A percentile compares a stretch with the other conserved stretches of the same genome.
phyloP scores from a whole-genome alignment of 2,888 invertebrate species.

The Andrena marginata region DNA sequence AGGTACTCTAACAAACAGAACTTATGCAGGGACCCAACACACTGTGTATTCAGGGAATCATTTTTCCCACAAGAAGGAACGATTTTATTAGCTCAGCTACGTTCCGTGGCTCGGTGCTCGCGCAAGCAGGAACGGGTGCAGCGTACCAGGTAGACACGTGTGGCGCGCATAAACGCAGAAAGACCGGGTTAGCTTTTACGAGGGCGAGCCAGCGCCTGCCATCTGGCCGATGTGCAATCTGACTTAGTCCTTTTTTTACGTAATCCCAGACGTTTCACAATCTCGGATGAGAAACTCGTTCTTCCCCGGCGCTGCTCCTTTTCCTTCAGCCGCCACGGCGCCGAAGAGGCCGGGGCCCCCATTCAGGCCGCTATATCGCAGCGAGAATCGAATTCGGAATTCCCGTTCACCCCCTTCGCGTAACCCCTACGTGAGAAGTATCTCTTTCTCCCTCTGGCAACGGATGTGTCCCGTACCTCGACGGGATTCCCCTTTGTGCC shows the following conservation, averaged over 20 bases:
- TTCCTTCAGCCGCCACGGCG: slow-evolving; percentile 13
- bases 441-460: slow-evolving; percentile 4
- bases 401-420: slow-evolving; percentile 64
- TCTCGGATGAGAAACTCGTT: slow-evolving; percentile 73
- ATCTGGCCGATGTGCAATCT: slow-evolving; percentile 82
- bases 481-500: slow-evolving; percentile 47
- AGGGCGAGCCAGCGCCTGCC: slow-evolving; percentile 74
- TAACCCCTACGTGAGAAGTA: slow-evolving; percentile 54
- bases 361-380: slow-evolving; percentile 75
- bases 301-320: slow-evolving; percentile 45
- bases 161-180: slow-evolving; percentile 28
- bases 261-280: slow-evolving; percentile 81
- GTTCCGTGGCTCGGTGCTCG: neutral
- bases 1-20: too few relatives aligned
- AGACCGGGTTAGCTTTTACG: slow-evolving; percentile 68
- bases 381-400: slow-evolving; percentile 78
- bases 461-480: slow-evolving; percentile 27
- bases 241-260: slow-evolving; percentile 78
- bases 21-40: too few relatives aligned
- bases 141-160: slow-evolving; percentile 30
- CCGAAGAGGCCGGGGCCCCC: slow-evolving; percentile 44
- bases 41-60: neutral
- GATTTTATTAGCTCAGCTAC: neutral
- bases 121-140: slow-evolving; percentile 17
- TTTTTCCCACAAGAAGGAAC: neutral